Conservation (phyloP, 1,140 invertebrate species). For the Eubasilissa regina region DNA sequence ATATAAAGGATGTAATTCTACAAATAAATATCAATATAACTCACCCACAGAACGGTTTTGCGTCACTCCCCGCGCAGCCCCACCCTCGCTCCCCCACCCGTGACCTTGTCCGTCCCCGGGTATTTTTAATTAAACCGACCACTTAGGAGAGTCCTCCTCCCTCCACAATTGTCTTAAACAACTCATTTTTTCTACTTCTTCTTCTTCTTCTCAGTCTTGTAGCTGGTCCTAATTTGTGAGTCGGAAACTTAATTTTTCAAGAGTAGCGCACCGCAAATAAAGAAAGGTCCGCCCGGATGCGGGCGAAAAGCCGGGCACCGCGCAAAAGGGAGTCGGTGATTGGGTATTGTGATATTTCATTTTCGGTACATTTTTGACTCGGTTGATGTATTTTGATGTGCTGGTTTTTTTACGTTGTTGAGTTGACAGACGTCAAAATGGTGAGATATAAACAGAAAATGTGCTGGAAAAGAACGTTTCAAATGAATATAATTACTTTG, state of each 20-base stretch:
- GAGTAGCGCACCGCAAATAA: constrained; percentile 14
- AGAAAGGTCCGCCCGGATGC: background rate
- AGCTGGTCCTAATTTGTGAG: constrained; percentile 30
- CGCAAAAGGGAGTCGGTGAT: background rate
- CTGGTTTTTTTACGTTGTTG: background rate
- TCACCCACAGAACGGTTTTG: background rate
- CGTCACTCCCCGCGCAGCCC: background rate
- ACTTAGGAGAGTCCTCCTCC: constrained; percentile 13
- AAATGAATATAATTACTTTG: constrained; percentile 37
- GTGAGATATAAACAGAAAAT: constrained; percentile 29
- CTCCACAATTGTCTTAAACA: constrained; percentile 27
- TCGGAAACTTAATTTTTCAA: constrained; percentile 31
- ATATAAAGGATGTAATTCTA: too few species aligned
- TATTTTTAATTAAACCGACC: constrained; percentile 42
- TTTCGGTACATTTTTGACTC: background rate
- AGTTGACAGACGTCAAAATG: constrained; percentile 32
- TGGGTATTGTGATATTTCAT: background rate
- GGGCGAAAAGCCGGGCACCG: background rate
- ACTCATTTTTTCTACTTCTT: constrained; percentile 37
- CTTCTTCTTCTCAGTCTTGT: background rate
- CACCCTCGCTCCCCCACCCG: background rate
- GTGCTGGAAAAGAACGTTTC: constrained; percentile 10
- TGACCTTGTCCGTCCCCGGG: background rate
- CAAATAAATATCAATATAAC: too few species aligned
- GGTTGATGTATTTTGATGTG: background rate